Base-by-base conservation (phyloP, 2,888 invertebrate species). In the Girardia tigrina region DNA sequence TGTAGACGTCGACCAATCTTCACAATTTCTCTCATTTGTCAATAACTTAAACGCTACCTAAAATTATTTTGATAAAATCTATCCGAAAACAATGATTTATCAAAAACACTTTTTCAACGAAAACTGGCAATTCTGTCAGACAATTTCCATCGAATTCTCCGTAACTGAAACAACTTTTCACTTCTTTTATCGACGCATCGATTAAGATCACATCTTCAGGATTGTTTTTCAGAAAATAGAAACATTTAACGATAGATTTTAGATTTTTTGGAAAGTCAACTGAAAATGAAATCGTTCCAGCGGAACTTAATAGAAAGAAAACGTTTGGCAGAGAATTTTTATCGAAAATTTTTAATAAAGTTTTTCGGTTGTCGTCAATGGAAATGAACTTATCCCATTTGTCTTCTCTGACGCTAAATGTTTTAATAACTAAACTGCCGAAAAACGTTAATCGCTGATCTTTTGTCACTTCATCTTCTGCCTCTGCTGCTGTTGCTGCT, bases 301-400 rank as follows among this genome's bases (percentile, higher is more conserved):
- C 23, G 4, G 56, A 56, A 56, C 56, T 56, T 56, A 56, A 56
- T 20, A 56, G 56, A 56, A 56, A 56, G n/a, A 56, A 56, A n/a
- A 56, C n/a, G n/a, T 56, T 4, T 20, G 8, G n/a, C n/a, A 56
- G n/a, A 56, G 8, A 4, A 56, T n/a, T 23, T n/a, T 56, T 56
- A 23, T 56, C 56, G 23, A 56, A 56, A 20, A 56, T 20, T 16
- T 56, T 4, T 56, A 56, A 56, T 2, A 56, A 23, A 56, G 4
- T 56, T 16, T 56, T 56, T 56, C 56, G 4, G 26, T 26, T 77
- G 14, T 70, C 77, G 16, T 76, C 76, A 26, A 28, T 56, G 29
- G 26, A 28, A 29, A 42, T 56, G 78, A 91, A 88, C 74, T 91
- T 87, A 79, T 88, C 87, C 92, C 92, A 92, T 88, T 92, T 92